Percentiles rank a stretch among this genome's conserved stretches.
These are phyloP conservation scores for Brachymystax lenok DNA, from an alignment of 2,797 vertebrate genomes.

Conservation along the genomic window DNA sequence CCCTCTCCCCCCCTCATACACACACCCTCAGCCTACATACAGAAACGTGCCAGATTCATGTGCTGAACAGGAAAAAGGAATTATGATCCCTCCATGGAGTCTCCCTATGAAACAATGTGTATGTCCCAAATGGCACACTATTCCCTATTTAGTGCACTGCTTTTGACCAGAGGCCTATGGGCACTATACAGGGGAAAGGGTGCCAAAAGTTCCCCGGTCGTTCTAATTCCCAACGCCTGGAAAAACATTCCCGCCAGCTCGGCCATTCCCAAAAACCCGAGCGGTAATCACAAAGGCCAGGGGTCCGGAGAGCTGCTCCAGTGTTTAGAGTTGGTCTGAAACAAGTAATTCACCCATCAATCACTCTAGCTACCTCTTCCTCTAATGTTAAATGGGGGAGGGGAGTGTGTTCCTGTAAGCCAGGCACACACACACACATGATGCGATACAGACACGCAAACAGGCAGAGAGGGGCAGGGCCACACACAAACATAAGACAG, in stretches of 20 bases:
- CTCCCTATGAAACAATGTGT: slow-evolving; percentile 33
- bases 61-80: slow-evolving; percentile 35
- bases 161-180: neutral
- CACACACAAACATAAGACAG: slow-evolving; percentile 1
- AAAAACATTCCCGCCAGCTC: slow-evolving; percentile 57
- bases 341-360: slow-evolving; percentile 35
- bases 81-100: slow-evolving; percentile 45
- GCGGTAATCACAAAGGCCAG: slow-evolving; percentile 59
- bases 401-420: slow-evolving; percentile 53
- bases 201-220: slow-evolving; percentile 32
- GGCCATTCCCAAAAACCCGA: slow-evolving; percentile 46
- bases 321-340: slow-evolving; percentile 59
- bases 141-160: neutral
- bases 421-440: slow-evolving; percentile 26
- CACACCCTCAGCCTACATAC: neutral
- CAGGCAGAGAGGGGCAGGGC: slow-evolving; percentile 2
- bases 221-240: slow-evolving; percentile 60
- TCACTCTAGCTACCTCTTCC: slow-evolving; percentile 31
- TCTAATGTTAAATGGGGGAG: slow-evolving; percentile 67
- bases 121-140: neutral
- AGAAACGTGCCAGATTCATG: slow-evolving; percentile 34
- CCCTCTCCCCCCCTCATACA: neutral
- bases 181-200: neutral
- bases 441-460: slow-evolving; percentile 20
- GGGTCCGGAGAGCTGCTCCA: slow-evolving; percentile 32